phyloP scores from a whole-genome alignment of 2,888 invertebrate species.

The Monoplex corrugatus region DNA sequence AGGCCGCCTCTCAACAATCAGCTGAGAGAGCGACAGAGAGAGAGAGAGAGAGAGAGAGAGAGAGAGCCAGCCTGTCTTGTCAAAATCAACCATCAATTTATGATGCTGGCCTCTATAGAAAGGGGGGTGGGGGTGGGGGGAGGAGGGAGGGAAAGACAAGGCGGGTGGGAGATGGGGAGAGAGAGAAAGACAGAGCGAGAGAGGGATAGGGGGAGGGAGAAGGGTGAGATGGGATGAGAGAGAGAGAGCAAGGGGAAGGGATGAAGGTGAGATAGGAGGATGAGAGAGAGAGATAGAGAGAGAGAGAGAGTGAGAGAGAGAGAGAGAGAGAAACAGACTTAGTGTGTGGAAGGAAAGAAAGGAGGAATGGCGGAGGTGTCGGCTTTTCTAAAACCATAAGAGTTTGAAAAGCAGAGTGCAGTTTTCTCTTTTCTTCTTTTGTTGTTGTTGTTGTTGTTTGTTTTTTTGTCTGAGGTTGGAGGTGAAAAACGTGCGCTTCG shows the following conservation, averaged over 20 bases:
- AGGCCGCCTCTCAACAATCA: conserved; percentile 7
- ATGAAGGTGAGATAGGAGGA: not conserved
- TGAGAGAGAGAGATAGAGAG: not conserved
- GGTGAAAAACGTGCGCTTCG: too few species aligned
- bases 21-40: conserved; percentile 4
- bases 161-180: not conserved
- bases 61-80: conserved; percentile 45
- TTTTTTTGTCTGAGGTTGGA: too few species aligned
- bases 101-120: conserved; percentile 21
- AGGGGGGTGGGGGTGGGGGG: not conserved
- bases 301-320: not conserved
- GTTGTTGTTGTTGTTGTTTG: too few species aligned
- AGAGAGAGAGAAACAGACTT: not conserved
- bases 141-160: not conserved
- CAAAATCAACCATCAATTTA: conserved; percentile 52
- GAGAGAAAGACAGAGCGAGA: not conserved
- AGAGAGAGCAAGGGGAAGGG: not conserved
- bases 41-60: conserved; percentile 3
- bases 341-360: not conserved
- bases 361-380: not conserved
- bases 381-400: not conserved
- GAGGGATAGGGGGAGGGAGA: not conserved
- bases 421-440: not conserved
- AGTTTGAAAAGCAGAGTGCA: not conserved
- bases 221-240: not conserved